These are phyloP conservation scores for Clusia tigrina DNA, from an alignment of 2,888 invertebrate genomes.

Conservation along the genomic window DNA sequence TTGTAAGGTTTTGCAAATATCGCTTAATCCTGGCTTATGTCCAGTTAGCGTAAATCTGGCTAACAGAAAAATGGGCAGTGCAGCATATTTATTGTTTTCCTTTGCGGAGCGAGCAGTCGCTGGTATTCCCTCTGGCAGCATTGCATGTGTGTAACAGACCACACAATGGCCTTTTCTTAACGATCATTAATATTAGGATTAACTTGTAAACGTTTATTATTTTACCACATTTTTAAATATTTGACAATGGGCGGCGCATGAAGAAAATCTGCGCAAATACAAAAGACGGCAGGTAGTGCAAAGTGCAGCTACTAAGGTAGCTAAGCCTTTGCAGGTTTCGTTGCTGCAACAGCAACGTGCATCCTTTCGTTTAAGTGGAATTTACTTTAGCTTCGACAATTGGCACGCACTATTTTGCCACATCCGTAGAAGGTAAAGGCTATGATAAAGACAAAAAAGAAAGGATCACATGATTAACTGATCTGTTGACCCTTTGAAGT, in stretches of 20 bases:
- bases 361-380: not conserved
- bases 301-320: constrained; percentile 9
- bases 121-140: constrained; percentile 23
- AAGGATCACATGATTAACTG: too few relatives aligned
- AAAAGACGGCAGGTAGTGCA: not conserved
- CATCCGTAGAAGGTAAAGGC: not conserved
- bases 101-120: constrained; percentile 48
- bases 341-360: not conserved
- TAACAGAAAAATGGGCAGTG: constrained; percentile 39
- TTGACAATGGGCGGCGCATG: constrained; percentile 6
- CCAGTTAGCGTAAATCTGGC: constrained; percentile 27
- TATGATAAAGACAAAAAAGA: not conserved
- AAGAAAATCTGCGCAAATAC: constrained; percentile 1
- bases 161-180: constrained; percentile 21
- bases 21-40: constrained; percentile 38
- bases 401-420: constrained; percentile 8
- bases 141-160: not conserved
- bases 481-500: not conserved
- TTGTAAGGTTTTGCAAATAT: constrained; percentile 37
- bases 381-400: not conserved
- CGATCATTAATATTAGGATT: constrained; percentile 51
- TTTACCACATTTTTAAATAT: constrained; percentile 23
- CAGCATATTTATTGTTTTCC: constrained; percentile 39
- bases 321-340: not conserved
- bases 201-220: constrained; percentile 41